Conservation (phyloP, 2,113 vertebrate genomes). For the Lanius collurio region DNA sequence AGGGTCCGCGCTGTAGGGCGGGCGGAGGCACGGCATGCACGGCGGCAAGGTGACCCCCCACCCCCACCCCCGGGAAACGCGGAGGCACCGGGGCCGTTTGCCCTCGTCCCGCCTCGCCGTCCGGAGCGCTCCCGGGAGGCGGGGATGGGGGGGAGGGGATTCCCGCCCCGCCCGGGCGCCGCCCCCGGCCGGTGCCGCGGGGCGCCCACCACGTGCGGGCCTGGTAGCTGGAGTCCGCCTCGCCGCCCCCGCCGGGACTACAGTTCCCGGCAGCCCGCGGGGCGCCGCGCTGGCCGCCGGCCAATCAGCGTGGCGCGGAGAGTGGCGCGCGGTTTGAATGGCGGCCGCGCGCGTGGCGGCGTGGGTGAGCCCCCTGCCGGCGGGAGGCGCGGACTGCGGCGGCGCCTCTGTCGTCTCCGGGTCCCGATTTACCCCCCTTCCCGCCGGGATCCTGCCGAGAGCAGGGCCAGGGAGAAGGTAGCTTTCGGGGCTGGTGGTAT, state of each 20-base stretch:
- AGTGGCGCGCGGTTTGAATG: conserved; percentile 54
- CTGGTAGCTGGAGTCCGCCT: background rate
- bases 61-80: background rate
- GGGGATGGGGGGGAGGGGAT: background rate
- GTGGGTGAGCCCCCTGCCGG: background rate
- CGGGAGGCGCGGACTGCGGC: background rate
- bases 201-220: conserved; percentile 44
- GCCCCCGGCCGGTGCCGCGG: background rate
- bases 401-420: no score
- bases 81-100: background rate
- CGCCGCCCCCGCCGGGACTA: background rate
- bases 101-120: background rate
- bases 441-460: background rate
- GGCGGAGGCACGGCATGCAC: background rate
- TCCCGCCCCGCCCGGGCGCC: conserved; percentile 11
- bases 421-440: fast-evolving
- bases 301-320: conserved; percentile 14
- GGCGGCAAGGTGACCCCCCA: background rate
- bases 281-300: background rate
- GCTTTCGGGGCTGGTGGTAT: fast-evolving
- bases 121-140: background rate
- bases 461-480: background rate
- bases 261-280: background rate
- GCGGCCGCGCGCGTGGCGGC: background rate
- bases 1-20: background rate